A percentile compares a stretch with the other conserved stretches of the same genome.
These are phyloP conservation scores for Pseudachorutes palmiensis DNA, from an alignment of 1,140 invertebrate species.

Conservation along the genomic window DNA sequence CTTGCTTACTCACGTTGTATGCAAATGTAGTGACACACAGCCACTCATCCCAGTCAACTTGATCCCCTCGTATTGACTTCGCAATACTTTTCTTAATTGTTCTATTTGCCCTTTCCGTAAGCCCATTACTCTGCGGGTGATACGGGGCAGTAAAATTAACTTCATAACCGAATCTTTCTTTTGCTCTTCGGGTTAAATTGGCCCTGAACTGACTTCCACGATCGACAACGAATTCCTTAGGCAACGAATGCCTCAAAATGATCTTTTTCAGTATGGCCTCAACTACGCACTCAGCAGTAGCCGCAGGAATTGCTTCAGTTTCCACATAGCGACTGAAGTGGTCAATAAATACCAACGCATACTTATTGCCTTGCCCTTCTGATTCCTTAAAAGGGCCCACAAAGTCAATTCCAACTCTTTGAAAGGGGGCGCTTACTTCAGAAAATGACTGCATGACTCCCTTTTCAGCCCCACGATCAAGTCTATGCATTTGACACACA, in stretches of 20 bases:
- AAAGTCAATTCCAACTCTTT: constrained; percentile 18
- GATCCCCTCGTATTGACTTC: background rate
- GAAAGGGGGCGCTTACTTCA: constrained; percentile 5
- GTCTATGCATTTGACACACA: constrained; percentile 16
- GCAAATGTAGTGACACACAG: background rate
- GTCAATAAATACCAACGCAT: constrained; percentile 15
- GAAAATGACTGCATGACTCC: constrained; percentile 9
- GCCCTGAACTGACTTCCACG: constrained; percentile 10
- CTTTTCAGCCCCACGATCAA: background rate
- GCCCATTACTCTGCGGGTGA: constrained; percentile 8
- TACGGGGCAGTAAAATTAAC: constrained; percentile 9
- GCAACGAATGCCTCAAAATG: constrained; percentile 11
- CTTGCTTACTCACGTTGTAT: constrained; percentile 1
- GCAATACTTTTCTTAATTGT: constrained; percentile 6
- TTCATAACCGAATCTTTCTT: background rate
- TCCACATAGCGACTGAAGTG: constrained; percentile 19
- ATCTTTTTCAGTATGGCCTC: background rate
- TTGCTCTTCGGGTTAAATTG: background rate
- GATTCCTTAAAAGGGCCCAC: constrained; percentile 18
- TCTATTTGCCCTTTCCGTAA: background rate
- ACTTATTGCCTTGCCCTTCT: background rate
- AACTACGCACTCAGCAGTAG: background rate
- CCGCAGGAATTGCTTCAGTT: background rate
- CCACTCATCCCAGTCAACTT: constrained; percentile 7
- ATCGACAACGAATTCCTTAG: constrained; percentile 8